Conservation (phyloP, 1,140 invertebrate species). For the Hermetia illucens region DNA sequence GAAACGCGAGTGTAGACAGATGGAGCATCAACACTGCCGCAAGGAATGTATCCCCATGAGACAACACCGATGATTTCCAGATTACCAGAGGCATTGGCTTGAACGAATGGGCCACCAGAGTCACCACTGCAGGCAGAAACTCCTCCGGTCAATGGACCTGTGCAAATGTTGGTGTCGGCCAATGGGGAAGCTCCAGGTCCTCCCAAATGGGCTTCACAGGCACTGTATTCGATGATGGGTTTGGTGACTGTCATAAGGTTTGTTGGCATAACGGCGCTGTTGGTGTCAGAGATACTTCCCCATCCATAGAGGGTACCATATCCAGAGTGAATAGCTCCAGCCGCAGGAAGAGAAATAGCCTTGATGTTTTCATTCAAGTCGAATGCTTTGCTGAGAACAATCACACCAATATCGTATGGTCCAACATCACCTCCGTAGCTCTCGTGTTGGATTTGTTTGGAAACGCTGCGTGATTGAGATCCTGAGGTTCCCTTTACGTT, state of each 20-base stretch:
- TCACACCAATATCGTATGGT: conserved; percentile 23
- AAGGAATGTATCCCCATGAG: conserved; percentile 60
- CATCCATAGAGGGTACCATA: conserved; percentile 27
- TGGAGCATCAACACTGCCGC: conserved; percentile 43
- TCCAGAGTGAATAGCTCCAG: conserved; percentile 15
- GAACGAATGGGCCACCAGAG: conserved; percentile 47
- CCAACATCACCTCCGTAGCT: conserved; percentile 12
- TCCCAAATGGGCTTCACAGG: conserved; percentile 12
- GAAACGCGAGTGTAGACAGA: conserved; percentile 56
- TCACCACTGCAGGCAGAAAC: conserved; percentile 48
- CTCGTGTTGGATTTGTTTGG: conserved; percentile 11
- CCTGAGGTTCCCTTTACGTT: conserved; percentile 15
- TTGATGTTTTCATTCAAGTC: conserved; percentile 17
- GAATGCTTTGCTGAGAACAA: conserved; percentile 18
- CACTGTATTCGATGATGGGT: conserved; percentile 11
- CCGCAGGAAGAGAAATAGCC: conserved; percentile 15
- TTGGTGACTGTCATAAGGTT: conserved; percentile 22
- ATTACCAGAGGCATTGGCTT: conserved; percentile 17
- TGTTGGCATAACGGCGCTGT: conserved; percentile 22
- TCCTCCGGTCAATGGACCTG: conserved; percentile 40
- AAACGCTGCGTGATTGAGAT: conserved; percentile 19
- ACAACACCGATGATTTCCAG: conserved; percentile 46
- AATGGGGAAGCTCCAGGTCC: conserved; percentile 21
- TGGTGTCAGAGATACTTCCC: conserved; percentile 20
- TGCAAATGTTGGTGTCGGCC: conserved; percentile 38